Evolutionary conservation across 2,888 invertebrate species (phyloP), one percentile per base, ranked within the genome.

Genomic region (Steinernema carpocapsae): DNA sequence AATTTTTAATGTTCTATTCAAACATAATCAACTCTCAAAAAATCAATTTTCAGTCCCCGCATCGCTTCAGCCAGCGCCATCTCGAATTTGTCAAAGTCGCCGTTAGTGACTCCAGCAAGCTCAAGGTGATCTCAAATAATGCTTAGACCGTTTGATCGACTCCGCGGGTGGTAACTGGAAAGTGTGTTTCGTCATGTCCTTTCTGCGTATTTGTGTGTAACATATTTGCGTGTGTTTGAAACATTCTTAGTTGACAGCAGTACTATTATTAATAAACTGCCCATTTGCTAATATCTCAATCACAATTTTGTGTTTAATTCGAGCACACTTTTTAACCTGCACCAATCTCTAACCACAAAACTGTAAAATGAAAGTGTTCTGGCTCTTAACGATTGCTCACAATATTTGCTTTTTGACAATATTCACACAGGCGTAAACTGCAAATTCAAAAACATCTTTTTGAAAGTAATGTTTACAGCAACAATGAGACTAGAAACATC

Each of bases 201-300:
- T 64, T 37, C 7, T 56, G 3, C n/a, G 51, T 51, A 6, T 56
- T 7, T 56, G 56, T 56, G 56, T 56, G 56, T 56, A 56, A 56
- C 29, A 64, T 32, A 32, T 2, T 64, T 64, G 64, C 32, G 1
- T 48, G 43, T 14, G 19, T 48, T 64, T 64, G 26, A 64, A 29
- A 37, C 64, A 64, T n/a, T n/a, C n/a, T n/a, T 64, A 64, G 48
- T n/a, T n/a, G 48, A 48, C n/a, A 48, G 64, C 64, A 29, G 64
- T 17, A 29, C 4, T 64, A 64, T 32, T 64, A 64, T 29, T 64
- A 64, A 64, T 64, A 64, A 64, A 64, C 64, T 64, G 64, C 64
- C 37, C 6, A 29, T 17, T 32, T n/a, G 24, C 64, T 64, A 64
- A 64, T 32, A 32, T 37, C 4, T 37, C 10, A 37, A 37, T 3